Evolutionary conservation across 1,140 invertebrate genomes (phyloP).

Genomic region (Maconellicoccus hirsutus): DNA sequence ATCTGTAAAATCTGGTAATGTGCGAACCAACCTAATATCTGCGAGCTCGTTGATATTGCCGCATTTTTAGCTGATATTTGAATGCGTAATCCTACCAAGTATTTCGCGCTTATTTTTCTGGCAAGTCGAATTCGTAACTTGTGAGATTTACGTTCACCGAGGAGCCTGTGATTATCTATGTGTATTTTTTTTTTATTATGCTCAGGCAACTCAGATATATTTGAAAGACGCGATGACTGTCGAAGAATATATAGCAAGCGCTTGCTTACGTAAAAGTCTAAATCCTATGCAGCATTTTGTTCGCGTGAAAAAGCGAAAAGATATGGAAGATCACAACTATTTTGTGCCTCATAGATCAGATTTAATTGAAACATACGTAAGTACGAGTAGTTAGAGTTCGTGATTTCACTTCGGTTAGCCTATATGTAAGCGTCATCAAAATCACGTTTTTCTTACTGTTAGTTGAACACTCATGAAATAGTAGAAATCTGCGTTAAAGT

Average conservation of each 20-base stretch:
- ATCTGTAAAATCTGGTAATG: no score
- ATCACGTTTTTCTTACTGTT: slow-evolving; percentile 31
- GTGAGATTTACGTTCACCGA: no score
- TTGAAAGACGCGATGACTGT: slow-evolving; percentile 84
- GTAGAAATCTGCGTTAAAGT: slow-evolving; percentile 95
- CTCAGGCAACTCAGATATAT: slow-evolving; percentile 63
- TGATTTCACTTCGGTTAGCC: not conserved
- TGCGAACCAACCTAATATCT: no score
- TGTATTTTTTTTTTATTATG: no score
- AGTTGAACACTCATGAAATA: slow-evolving; percentile 88
- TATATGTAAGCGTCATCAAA: slow-evolving; percentile 16
- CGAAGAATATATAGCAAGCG: slow-evolving; percentile 84
- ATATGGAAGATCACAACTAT: slow-evolving; percentile 91
- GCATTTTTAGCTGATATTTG: no score
- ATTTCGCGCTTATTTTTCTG: no score
- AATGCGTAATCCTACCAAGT: no score
- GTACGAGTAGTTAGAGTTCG: slow-evolving; percentile 35
- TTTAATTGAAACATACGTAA: slow-evolving; percentile 89
- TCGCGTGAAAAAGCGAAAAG: slow-evolving; percentile 80
- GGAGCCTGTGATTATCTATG: no score
- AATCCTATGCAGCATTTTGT: slow-evolving; percentile 93
- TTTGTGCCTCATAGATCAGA: slow-evolving; percentile 86
- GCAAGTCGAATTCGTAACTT: no score
- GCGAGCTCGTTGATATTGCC: no score
- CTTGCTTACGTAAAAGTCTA: slow-evolving; percentile 78